These are phyloP conservation scores for Cremastinae sp. DNA, from an alignment of 2,888 invertebrate species.

Conservation along the genomic window DNA sequence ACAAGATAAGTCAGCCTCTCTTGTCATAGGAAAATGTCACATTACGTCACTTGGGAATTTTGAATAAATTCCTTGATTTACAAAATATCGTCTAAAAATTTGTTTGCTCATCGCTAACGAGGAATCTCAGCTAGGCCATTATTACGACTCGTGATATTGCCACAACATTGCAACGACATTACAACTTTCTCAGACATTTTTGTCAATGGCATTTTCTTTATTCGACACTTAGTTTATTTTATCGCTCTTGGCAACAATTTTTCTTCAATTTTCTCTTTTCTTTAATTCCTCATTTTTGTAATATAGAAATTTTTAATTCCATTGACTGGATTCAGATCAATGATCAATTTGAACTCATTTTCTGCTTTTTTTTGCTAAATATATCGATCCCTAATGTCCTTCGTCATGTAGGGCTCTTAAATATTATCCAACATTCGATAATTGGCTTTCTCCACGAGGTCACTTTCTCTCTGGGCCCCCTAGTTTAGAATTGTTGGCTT, in stretches of 20 bases:
- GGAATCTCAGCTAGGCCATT: constrained; percentile 33
- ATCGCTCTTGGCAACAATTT: background rate
- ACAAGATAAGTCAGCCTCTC: constrained; percentile 55
- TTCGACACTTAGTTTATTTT: background rate
- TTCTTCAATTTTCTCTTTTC: background rate
- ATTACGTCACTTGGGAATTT: constrained; percentile 43
- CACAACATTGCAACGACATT: no score
- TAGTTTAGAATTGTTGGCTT: constrained; percentile 2
- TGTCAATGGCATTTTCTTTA: constrained; percentile 34
- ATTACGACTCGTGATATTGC: constrained; percentile 24
- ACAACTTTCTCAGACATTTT: constrained; percentile 32
- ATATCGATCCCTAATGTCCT: no score
- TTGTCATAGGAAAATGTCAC: constrained; percentile 54
- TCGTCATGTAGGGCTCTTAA: no score
- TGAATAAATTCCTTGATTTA: constrained; percentile 27
- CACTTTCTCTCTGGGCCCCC: constrained; percentile 7
- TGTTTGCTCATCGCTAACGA: constrained; percentile 22
- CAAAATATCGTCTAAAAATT: constrained; percentile 34
- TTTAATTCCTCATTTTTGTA: no score
- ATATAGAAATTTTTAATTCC: no score
- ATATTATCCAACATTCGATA: no score
- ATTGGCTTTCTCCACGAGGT: no score
- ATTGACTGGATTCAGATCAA: no score
- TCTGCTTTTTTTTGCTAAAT: no score
- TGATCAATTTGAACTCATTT: no score